phyloP scores from a whole-genome alignment of 2,113 vertebrate species.

The Ctenomys sociabilis region DNA sequence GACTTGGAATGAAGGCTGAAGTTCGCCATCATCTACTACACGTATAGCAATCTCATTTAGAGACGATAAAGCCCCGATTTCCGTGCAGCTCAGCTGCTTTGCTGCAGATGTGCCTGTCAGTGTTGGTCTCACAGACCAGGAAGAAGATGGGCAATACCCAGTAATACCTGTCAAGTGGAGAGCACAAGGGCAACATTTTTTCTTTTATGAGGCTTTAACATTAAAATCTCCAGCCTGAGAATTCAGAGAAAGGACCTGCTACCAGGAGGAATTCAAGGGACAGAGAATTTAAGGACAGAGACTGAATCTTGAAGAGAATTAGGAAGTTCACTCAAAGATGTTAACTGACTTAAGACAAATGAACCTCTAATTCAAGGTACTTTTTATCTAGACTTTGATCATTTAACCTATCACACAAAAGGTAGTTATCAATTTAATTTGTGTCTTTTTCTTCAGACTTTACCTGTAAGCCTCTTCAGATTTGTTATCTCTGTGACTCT shows the following conservation, averaged over 20 bases:
- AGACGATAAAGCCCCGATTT: conserved; percentile 24
- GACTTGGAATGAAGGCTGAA: conserved; percentile 59
- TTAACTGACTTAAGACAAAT: background rate
- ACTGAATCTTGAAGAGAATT: background rate
- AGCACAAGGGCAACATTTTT: background rate
- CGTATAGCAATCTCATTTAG: conserved; percentile 50
- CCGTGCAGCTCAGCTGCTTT: background rate
- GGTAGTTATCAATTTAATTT: background rate
- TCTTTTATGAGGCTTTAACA: background rate
- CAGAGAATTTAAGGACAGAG: background rate
- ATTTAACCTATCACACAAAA: background rate
- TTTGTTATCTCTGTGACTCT: background rate
- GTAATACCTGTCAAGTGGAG: background rate
- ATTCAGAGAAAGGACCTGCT: background rate
- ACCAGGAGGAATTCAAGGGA: background rate
- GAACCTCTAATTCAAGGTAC: background rate
- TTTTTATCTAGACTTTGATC: background rate
- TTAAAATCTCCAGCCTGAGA: background rate
- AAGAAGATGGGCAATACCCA: background rate
- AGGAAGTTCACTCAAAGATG: background rate
- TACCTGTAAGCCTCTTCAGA: background rate
- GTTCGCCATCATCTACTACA: conserved; percentile 55
- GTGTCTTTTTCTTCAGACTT: background rate
- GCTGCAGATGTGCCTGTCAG: background rate
- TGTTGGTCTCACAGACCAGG: background rate